phyloP scores from a whole-genome alignment of 1,140 invertebrate species.

The Macrobrachium nipponense region DNA sequence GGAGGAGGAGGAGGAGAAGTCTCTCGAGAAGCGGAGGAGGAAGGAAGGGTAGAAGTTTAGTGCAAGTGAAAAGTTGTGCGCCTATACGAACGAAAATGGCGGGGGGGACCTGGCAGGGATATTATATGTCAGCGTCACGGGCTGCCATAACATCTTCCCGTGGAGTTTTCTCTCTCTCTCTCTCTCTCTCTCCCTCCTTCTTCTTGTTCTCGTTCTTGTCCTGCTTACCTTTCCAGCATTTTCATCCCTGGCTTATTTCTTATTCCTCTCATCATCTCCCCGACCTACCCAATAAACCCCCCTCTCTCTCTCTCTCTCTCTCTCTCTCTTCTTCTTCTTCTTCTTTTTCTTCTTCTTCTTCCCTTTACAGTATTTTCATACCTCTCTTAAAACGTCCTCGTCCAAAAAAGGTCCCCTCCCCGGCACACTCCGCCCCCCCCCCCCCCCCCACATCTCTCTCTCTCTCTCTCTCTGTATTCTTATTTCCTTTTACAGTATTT shows the following conservation, averaged over 20 bases:
- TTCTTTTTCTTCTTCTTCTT: background rate
- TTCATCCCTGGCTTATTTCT: background rate
- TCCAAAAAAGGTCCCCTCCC: no score
- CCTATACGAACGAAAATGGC: constrained; percentile 50
- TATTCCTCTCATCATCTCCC: background rate
- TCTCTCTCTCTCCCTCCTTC: background rate
- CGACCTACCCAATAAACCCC: background rate
- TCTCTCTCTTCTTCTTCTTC: background rate
- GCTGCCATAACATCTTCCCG: constrained; percentile 45
- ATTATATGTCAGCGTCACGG: constrained; percentile 49
- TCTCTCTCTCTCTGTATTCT: background rate
- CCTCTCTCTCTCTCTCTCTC: background rate
- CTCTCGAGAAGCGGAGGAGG: background rate
- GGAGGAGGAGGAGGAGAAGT: background rate
- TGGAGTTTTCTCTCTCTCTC: constrained; percentile 7
- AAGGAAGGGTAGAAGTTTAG: constrained; percentile 12
- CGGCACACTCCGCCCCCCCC: background rate
- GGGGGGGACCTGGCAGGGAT: constrained; percentile 6
- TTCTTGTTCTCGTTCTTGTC: no score
- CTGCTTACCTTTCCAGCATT: background rate
- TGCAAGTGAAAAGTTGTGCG: constrained; percentile 55
- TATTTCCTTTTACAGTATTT: background rate
- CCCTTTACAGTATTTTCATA: background rate
- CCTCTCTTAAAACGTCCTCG: background rate
- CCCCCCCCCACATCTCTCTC: background rate